These are phyloP conservation scores for Morbakka virulenta DNA, from an alignment of 30 jellyfish, hydroid and myxozoan genomes.

Conservation along the genomic window DNA sequence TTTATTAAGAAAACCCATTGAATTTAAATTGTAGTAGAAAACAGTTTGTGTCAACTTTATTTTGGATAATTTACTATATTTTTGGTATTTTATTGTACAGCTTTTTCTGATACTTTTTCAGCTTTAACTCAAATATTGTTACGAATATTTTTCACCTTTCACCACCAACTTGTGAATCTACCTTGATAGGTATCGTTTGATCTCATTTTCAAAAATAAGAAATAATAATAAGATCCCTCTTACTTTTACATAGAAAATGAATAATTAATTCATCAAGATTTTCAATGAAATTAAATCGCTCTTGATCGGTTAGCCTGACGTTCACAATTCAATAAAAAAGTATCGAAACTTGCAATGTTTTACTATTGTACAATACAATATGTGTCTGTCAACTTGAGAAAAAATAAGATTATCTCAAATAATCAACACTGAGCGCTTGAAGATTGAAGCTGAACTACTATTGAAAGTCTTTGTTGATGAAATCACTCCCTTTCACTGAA, in stretches of 20 bases:
- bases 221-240: background rate
- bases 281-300: background rate
- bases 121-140: too few species aligned
- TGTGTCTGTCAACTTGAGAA: background rate
- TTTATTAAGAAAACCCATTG: too few species aligned
- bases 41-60: too few species aligned
- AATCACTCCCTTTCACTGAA: background rate
- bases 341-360: background rate
- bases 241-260: background rate
- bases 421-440: background rate
- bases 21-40: too few species aligned
- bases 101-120: too few species aligned
- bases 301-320: background rate
- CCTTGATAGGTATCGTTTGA: background rate
- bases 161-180: too few species aligned
- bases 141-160: too few species aligned
- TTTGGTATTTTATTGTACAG: too few species aligned
- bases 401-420: background rate
- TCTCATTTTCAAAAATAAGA: background rate
- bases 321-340: background rate
- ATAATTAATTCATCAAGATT: background rate
- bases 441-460: background rate
- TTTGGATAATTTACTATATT: too few species aligned
- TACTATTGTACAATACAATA: background rate
- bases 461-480: background rate